Conservation (phyloP, 2,888 invertebrate species). For the Fragum fragum region DNA sequence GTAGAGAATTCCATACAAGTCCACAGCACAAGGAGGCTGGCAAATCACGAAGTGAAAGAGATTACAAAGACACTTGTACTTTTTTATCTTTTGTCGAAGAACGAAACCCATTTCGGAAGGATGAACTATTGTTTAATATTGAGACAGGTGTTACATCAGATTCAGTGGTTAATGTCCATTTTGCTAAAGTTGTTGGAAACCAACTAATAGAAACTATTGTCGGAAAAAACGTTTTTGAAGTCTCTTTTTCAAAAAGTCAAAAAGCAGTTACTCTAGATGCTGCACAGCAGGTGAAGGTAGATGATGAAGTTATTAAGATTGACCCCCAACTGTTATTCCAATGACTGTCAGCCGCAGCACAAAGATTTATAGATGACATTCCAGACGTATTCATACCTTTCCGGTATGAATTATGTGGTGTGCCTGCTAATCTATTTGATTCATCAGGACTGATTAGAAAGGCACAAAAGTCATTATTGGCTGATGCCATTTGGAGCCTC, state of each 20-base stretch:
- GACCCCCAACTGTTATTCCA: not conserved
- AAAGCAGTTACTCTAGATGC: slow-evolving; percentile 26
- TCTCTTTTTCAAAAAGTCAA: slow-evolving; percentile 25
- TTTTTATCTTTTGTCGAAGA: not conserved
- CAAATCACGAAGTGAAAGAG: not conserved
- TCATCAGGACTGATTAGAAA: slow-evolving; percentile 48
- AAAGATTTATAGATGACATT: not conserved
- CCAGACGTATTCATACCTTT: slow-evolving; percentile 40
- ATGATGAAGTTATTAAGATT: not conserved
- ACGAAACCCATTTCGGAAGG: not conserved
- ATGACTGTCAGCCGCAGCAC: not conserved
- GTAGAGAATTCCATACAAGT: slow-evolving; percentile 13
- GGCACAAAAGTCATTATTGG: slow-evolving; percentile 61
- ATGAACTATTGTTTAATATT: not conserved
- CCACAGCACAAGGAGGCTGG: slow-evolving; percentile 5
- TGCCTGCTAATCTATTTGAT: slow-evolving; percentile 32
- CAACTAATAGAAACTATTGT: slow-evolving; percentile 1
- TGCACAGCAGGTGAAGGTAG: not conserved
- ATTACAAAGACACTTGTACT: not conserved
- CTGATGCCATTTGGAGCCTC: slow-evolving; percentile 58
- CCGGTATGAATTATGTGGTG: slow-evolving; percentile 59
- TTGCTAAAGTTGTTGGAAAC: not conserved
- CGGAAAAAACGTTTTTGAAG: not conserved
- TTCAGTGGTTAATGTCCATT: not conserved
- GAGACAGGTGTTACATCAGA: not conserved